A percentile compares a stretch with the other conserved stretches of the same genome.
These are phyloP conservation scores for Pedicia rivosa DNA, from an alignment of 2,888 invertebrate species.

Conservation along the genomic window DNA sequence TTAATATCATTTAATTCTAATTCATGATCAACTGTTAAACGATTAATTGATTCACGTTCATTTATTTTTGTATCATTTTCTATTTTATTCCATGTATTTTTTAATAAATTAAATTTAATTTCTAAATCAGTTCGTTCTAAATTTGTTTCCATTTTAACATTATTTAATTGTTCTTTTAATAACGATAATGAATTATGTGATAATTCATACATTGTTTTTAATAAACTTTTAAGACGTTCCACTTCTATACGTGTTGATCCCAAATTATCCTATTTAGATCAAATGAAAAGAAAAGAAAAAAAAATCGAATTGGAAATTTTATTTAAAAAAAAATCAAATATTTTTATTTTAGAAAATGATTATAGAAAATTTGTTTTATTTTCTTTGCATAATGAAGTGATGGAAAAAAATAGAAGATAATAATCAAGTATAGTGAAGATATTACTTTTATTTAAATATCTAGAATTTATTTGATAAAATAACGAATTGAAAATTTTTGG, in stretches of 20 bases:
- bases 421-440: no score
- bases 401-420: no score
- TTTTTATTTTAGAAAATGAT: no score
- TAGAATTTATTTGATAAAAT: no score
- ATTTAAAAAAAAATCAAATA: background rate
- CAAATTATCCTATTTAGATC: constrained; percentile 50
- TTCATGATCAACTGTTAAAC: constrained; percentile 46
- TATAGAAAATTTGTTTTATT: no score
- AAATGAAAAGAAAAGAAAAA: constrained; percentile 11
- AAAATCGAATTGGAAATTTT: constrained; percentile 1
- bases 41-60: constrained; percentile 42
- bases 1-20: constrained; percentile 47
- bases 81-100: constrained; percentile 37
- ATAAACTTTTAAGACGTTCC: constrained; percentile 39
- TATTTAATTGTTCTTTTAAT: constrained; percentile 42
- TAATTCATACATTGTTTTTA: constrained; percentile 36
- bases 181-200: constrained; percentile 38
- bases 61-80: constrained; percentile 36
- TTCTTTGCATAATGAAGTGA: no score
- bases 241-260: constrained; percentile 48
- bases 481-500: no score
- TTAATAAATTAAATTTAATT: constrained; percentile 33
- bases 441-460: no score
- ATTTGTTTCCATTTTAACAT: constrained; percentile 36
- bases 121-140: constrained; percentile 36